Evolutionary conservation across 1,140 invertebrate species (phyloP).

Genomic region (Pinna nobilis): DNA sequence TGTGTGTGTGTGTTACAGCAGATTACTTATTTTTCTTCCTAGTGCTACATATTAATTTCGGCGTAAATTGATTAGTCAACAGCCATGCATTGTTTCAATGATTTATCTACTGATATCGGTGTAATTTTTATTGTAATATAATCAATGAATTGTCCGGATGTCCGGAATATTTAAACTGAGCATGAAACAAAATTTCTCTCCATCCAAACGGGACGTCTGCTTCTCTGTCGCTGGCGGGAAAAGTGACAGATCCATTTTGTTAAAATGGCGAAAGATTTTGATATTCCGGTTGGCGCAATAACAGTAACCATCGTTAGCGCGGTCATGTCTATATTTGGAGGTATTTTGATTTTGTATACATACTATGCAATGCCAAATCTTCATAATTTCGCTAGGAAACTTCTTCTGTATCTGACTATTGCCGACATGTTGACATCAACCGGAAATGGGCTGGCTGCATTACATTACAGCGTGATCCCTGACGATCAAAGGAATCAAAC

Average conservation of each 20-base stretch:
- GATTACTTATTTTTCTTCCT: too few relatives aligned
- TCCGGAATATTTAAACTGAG: conserved; percentile 19
- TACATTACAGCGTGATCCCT: neutral
- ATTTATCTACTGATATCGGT: too few relatives aligned
- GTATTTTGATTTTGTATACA: neutral
- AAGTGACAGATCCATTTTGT: neutral
- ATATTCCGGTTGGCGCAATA: too few relatives aligned
- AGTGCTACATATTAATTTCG: too few relatives aligned
- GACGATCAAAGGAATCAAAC: neutral
- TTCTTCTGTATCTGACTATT: conserved; percentile 2
- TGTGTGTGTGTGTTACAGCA: too few relatives aligned
- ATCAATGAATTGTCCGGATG: too few relatives aligned
- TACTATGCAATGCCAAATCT: neutral
- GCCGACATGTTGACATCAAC: conserved; percentile 1
- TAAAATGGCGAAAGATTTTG: neutral
- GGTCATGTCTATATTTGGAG: neutral
- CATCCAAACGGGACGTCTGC: neutral
- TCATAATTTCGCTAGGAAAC: neutral
- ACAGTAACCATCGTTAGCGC: neutral
- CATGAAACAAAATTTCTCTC: neutral
- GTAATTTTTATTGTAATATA: too few relatives aligned
- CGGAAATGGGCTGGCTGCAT: neutral
- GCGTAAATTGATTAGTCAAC: too few relatives aligned
- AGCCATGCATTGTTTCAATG: too few relatives aligned
- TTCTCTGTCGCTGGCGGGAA: neutral